Conservation (phyloP, 2,113 vertebrate genomes). For the Tupaia chinensis region DNA sequence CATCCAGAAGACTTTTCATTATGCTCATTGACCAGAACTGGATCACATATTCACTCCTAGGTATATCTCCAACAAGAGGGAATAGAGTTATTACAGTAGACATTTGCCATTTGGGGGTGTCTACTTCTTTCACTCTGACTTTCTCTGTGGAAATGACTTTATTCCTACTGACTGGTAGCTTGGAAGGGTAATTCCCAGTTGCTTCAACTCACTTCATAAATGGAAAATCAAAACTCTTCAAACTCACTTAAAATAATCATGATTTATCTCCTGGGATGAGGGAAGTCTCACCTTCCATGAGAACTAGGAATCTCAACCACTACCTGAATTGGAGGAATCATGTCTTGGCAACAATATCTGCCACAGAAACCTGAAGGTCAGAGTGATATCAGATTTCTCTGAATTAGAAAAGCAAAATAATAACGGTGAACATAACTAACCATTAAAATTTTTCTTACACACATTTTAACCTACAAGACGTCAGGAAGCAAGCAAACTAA, state of each 20-base stretch:
- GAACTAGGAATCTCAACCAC: background rate
- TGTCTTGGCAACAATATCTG: background rate
- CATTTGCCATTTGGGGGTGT: no score
- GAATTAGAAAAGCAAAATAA: slow-evolving; percentile 11
- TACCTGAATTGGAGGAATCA: background rate
- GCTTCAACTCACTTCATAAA: no score
- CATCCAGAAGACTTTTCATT: background rate
- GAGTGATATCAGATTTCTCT: background rate
- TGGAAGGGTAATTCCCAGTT: no score
- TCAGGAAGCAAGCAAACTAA: background rate
- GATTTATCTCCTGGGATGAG: background rate
- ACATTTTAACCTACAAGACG: background rate
- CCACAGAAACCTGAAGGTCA: background rate
- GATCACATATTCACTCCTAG: background rate
- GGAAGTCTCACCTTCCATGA: background rate
- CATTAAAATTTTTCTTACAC: background rate
- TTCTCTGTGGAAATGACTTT: no score
- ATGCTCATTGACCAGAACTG: background rate
- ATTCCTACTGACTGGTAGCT: no score
- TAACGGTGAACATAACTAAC: background rate
- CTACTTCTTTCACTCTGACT: no score
- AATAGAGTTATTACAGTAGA: background rate
- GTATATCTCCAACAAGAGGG: background rate
- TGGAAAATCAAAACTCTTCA: no score
- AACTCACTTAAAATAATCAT: background rate